These are phyloP conservation scores for Epiblema foenella DNA, from an alignment of 2,888 invertebrate species.

Conservation along the genomic window DNA sequence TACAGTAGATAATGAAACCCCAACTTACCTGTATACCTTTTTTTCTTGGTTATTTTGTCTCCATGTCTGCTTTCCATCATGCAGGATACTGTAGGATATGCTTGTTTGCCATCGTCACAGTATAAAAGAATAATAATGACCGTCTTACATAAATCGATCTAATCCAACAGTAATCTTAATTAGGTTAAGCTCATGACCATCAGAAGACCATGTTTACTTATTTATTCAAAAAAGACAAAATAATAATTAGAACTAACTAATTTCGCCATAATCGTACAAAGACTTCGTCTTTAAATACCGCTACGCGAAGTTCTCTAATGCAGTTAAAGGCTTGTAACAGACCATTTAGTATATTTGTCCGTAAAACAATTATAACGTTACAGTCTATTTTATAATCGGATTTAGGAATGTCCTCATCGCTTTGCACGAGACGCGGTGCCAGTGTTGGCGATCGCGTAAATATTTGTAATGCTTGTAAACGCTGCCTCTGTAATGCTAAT, in stretches of 20 bases:
- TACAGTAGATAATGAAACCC: no score
- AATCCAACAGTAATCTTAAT: no score
- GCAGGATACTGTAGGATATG: no score
- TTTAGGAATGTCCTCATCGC: slow-evolving; percentile 50
- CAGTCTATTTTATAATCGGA: slow-evolving; percentile 54
- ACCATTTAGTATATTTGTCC: slow-evolving; percentile 33
- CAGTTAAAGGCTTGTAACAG: slow-evolving; percentile 15
- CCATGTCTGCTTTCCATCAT: no score
- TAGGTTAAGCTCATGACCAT: no score
- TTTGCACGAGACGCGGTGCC: slow-evolving; percentile 40
- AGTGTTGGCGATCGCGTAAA: slow-evolving; percentile 28
- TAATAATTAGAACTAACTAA: background rate
- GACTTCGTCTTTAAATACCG: slow-evolving; percentile 2
- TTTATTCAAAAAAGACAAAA: background rate
- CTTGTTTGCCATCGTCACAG: no score
- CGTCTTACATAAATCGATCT: no score
- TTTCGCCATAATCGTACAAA: background rate
- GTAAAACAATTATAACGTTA: slow-evolving; percentile 50
- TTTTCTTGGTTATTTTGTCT: no score
- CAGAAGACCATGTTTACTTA: background rate
- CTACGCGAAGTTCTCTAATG: slow-evolving; percentile 15
- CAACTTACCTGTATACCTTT: no score
- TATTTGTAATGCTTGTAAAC: no score
- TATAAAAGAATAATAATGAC: no score
- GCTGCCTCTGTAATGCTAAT: no score